Percentiles rank a stretch among this genome's conserved stretches.
Evolutionary conservation across 2,888 invertebrate genomes (phyloP).

Genomic region (Tridacna crocea): DNA sequence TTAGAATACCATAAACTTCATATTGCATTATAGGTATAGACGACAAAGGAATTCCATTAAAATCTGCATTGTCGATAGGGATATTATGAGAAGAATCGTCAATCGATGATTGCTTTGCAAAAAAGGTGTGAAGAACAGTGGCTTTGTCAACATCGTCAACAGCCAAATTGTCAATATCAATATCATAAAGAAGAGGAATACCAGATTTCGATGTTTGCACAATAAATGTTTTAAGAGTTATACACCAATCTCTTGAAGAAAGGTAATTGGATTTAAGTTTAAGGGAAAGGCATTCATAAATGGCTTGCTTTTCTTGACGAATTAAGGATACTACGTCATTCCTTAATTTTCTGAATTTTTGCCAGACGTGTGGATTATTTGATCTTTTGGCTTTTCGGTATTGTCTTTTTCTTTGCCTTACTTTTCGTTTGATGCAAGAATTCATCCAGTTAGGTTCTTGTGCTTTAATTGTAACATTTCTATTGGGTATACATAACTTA

Average conservation of each 20-base stretch:
- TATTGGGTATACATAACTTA: background rate
- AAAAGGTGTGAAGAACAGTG: background rate
- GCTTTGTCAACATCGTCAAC: background rate
- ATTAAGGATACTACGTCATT: too few species aligned
- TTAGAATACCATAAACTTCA: background rate
- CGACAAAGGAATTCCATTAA: background rate
- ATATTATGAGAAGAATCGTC: background rate
- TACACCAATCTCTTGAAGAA: too few species aligned
- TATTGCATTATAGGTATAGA: background rate
- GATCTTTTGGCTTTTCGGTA: background rate
- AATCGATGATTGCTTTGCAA: background rate
- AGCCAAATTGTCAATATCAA: too few species aligned
- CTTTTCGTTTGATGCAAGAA: background rate
- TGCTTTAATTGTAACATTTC: background rate
- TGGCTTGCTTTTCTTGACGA: too few species aligned
- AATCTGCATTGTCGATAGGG: too few species aligned
- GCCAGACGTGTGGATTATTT: background rate
- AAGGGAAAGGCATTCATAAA: too few species aligned
- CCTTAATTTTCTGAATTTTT: background rate
- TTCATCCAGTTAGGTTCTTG: background rate
- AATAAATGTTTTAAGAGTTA: too few species aligned
- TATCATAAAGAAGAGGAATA: too few species aligned
- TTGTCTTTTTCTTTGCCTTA: background rate
- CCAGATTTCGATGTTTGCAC: too few species aligned
- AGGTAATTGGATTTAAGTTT: too few species aligned